Conservation (phyloP, 1,140 invertebrate species). For the Tachypleus tridentatus region DNA sequence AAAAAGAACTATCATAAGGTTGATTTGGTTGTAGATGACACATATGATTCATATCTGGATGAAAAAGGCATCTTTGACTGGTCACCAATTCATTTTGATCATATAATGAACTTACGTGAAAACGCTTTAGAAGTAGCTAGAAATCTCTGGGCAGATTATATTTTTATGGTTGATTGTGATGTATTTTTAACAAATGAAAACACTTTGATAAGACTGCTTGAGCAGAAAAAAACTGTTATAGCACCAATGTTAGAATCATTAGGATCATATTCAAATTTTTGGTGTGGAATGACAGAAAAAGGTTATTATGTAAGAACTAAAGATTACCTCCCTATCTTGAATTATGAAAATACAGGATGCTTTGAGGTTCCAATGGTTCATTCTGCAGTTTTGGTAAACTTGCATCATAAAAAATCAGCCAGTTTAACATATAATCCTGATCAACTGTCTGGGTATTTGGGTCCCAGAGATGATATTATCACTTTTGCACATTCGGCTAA, state of each 20-base stretch:
- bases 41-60: slow-evolving; percentile 40
- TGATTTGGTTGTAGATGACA: slow-evolving; percentile 46
- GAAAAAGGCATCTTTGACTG: slow-evolving; percentile 58
- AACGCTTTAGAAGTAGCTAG: slow-evolving; percentile 57
- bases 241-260: slow-evolving; percentile 77
- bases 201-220: slow-evolving; percentile 53
- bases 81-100: slow-evolving; percentile 57
- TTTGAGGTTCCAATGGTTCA: slow-evolving; percentile 86
- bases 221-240: slow-evolving; percentile 37
- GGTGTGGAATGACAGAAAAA: slow-evolving; percentile 73
- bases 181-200: slow-evolving; percentile 62
- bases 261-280: slow-evolving; percentile 88
- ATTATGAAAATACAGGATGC: slow-evolving; percentile 56
- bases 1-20: slow-evolving; percentile 55
- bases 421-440: slow-evolving; percentile 59
- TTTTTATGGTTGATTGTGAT: slow-evolving; percentile 79
- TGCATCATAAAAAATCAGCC: slow-evolving; percentile 48
- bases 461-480: slow-evolving; percentile 87
- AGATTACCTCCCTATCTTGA: slow-evolving; percentile 69
- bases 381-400: slow-evolving; percentile 68
- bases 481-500: slow-evolving; percentile 78
- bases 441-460: slow-evolving; percentile 43
- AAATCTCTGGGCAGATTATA: slow-evolving; percentile 67
- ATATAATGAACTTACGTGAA: slow-evolving; percentile 71
- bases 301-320: slow-evolving; percentile 78